Conservation (phyloP, 2,113 vertebrate species). For the Mus spicilegus region DNA sequence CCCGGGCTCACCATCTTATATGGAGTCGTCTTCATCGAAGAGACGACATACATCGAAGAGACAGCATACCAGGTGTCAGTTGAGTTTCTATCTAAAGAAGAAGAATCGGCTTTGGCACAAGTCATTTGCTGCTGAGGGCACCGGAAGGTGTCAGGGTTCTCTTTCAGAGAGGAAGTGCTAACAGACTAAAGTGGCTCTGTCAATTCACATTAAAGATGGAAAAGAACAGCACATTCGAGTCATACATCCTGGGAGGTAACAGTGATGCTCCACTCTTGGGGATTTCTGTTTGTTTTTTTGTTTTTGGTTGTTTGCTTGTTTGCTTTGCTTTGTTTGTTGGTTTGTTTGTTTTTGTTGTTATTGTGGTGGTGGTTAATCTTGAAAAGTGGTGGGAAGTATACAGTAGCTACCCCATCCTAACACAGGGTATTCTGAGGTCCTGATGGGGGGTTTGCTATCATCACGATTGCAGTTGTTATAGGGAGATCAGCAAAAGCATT, state of each 20-base stretch:
- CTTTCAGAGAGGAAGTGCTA: constrained; percentile 65
- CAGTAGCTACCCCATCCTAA: background rate
- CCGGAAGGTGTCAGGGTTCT: constrained; percentile 53
- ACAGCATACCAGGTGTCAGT: constrained; percentile 59
- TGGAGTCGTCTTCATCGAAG: constrained; percentile 23
- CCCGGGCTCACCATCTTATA: background rate
- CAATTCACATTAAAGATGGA: constrained; percentile 75
- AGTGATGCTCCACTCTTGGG: background rate
- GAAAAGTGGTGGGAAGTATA: background rate
- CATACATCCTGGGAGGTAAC: background rate
- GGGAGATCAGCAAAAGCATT: background rate
- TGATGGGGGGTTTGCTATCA: background rate
- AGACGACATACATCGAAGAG: constrained; percentile 20
- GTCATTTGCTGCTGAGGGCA: constrained; percentile 65
- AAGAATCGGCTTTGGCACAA: constrained; percentile 59
- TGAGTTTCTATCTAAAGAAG: constrained; percentile 29
- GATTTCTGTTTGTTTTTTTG: background rate
- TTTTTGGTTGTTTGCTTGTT: background rate
- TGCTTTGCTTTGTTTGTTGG: background rate
- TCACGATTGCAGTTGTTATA: background rate
- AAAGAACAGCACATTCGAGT: background rate
- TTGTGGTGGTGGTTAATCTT: background rate
- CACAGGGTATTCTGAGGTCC: background rate
- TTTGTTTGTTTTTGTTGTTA: background rate
- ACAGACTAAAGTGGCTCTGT: constrained; percentile 71